Conservation (phyloP, 2,888 invertebrate genomes). For the Dryomyza anilis region DNA sequence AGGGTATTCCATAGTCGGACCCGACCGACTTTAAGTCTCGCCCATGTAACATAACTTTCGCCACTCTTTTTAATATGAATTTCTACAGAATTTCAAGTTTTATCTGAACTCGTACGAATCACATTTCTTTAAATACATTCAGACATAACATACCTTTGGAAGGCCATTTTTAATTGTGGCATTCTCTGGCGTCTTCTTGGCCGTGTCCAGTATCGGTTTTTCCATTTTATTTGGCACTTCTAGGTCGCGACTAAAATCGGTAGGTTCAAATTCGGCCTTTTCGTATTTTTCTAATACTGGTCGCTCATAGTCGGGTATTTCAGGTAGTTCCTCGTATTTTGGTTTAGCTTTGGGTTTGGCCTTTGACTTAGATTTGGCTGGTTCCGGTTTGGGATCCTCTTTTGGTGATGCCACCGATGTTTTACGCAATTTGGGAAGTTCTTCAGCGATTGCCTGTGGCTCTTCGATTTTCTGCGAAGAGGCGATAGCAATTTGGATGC, state of each 20-base stretch:
- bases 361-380: conserved; percentile 50
- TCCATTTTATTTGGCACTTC: conserved; percentile 58
- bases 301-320: conserved; percentile 76
- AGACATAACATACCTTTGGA: conserved; percentile 53
- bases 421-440: conserved; percentile 59
- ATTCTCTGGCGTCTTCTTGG: conserved; percentile 45
- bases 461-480: conserved; percentile 15
- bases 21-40: too few relatives aligned
- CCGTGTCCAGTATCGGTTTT: conserved; percentile 45
- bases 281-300: conserved; percentile 75
- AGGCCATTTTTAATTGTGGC: conserved; percentile 51
- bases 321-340: conserved; percentile 68
- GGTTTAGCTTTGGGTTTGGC: conserved; percentile 47
- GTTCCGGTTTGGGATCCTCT: conserved; percentile 54
- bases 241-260: conserved; percentile 53
- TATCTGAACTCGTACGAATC: too few relatives aligned
- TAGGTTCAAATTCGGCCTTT: conserved; percentile 64
- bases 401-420: conserved; percentile 48
- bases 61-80: too few relatives aligned
- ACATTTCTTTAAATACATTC: background rate
- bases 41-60: too few relatives aligned
- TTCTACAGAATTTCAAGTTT: too few relatives aligned
- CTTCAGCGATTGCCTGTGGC: conserved; percentile 44
- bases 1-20: too few relatives aligned
- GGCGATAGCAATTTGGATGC: background rate